Conservation (phyloP, 2,113 vertebrate genomes). For the sheep (Ovis aries) region DNA sequence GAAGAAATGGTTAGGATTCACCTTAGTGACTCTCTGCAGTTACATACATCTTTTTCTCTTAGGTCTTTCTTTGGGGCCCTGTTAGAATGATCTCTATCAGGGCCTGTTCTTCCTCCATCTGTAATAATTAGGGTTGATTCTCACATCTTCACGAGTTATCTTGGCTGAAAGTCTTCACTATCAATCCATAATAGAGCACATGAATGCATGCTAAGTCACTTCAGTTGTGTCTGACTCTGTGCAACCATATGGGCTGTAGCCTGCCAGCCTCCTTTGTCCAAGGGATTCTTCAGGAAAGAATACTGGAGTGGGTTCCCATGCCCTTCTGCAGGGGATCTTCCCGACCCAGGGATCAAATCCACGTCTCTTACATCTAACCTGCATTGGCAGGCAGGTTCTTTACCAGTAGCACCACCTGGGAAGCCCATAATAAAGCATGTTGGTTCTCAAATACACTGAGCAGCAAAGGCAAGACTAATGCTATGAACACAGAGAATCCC, state of each 20-base stretch:
- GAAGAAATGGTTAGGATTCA: neutral
- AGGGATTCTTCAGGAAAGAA: neutral
- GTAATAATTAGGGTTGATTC: neutral
- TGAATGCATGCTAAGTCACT: neutral
- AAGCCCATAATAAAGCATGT: neutral
- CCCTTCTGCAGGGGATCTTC: neutral
- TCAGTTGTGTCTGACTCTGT: neutral
- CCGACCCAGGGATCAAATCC: fast-evolving
- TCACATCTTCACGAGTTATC: neutral
- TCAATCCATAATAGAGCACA: neutral
- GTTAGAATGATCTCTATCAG: neutral
- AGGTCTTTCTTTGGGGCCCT: neutral
- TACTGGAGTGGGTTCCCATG: neutral
- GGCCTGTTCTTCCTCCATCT: too few species aligned
- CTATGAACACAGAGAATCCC: neutral
- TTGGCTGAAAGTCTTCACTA: neutral
- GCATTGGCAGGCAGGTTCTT: neutral
- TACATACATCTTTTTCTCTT: neutral
- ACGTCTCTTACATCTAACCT: neutral
- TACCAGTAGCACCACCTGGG: neutral
- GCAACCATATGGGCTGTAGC: neutral
- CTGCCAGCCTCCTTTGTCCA: neutral
- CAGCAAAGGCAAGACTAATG: neutral
- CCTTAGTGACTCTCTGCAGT: neutral
- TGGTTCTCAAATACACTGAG: neutral